phyloP scores from a whole-genome alignment of 2,113 vertebrate species.

The Agelaius tricolor region DNA sequence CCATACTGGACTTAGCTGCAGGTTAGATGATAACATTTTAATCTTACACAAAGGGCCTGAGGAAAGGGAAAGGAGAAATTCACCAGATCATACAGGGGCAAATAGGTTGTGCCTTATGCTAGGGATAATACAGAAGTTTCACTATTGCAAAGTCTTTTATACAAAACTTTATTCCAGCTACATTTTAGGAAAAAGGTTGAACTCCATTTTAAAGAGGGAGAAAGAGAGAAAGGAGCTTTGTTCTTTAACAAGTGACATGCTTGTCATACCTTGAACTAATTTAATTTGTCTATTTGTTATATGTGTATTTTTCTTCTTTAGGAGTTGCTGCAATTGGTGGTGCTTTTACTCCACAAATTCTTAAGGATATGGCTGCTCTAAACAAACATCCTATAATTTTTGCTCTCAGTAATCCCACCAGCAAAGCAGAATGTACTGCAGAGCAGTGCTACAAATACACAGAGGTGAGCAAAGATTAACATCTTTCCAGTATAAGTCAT shows the following conservation, averaged over 20 bases:
- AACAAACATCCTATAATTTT: constrained; percentile 94
- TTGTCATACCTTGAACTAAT: neutral
- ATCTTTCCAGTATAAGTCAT: neutral
- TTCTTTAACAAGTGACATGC: neutral
- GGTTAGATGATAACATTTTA: neutral
- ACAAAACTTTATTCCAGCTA: neutral
- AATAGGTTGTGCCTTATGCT: neutral
- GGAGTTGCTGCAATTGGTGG: constrained; percentile 92
- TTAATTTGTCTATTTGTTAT: neutral
- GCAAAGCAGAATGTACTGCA: constrained; percentile 97
- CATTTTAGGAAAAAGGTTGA: neutral
- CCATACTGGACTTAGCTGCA: neutral
- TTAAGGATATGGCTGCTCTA: constrained; percentile 90
- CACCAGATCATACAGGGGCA: fast-evolving
- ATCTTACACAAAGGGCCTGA: neutral
- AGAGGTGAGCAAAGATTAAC: constrained; percentile 76
- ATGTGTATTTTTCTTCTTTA: constrained; percentile 56
- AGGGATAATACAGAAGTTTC: neutral
- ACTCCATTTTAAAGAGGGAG: neutral
- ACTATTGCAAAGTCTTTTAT: neutral
- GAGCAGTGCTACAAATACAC: constrained; percentile 93
- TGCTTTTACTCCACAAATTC: constrained; percentile 90
- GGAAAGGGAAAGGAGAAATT: neutral
- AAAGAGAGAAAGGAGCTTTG: neutral
- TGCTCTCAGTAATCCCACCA: constrained; percentile 97